Percentiles rank a stretch among this genome's conserved stretches.
Evolutionary conservation across 2,113 vertebrate genomes (phyloP).

Genomic region (Electrona antarctica): DNA sequence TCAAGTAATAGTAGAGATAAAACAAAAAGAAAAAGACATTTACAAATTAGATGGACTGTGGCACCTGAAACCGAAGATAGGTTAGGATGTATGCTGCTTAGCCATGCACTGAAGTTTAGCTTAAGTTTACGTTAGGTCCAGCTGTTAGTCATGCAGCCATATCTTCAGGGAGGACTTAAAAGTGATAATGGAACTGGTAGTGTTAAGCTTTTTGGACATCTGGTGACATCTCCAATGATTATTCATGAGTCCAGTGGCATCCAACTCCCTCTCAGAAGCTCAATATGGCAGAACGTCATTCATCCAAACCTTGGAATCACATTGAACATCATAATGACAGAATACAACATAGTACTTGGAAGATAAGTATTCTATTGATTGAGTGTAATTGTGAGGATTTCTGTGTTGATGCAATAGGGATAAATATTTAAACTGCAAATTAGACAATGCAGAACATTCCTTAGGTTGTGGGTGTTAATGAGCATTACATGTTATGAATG

Average conservation of each 20-base stretch:
- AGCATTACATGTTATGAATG: background rate
- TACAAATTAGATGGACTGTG: too few relatives aligned
- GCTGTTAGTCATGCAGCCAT: too few relatives aligned
- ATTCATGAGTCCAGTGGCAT: constrained; percentile 47
- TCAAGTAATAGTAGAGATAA: too few relatives aligned
- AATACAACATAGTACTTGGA: background rate
- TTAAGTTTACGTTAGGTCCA: too few relatives aligned
- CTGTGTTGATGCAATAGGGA: background rate
- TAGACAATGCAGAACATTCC: background rate
- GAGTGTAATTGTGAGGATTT: background rate
- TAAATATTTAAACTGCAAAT: constrained; percentile 1
- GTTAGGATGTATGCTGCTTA: too few relatives aligned
- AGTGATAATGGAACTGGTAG: too few relatives aligned
- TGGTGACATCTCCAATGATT: constrained; percentile 28
- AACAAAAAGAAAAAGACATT: too few relatives aligned
- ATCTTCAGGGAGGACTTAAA: too few relatives aligned
- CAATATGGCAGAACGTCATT: background rate
- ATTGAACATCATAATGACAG: constrained; percentile 3
- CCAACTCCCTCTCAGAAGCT: constrained; percentile 18
- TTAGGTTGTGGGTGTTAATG: background rate
- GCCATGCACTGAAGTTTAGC: too few relatives aligned
- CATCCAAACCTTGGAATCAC: constrained; percentile 13
- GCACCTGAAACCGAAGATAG: too few relatives aligned
- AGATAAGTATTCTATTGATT: background rate
- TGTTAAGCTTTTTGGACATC: too few relatives aligned